A percentile compares a stretch with the other conserved stretches of the same genome.
Evolutionary conservation across 2,888 invertebrate genomes (phyloP).

Genomic region (Drosophila niveifrons): DNA sequence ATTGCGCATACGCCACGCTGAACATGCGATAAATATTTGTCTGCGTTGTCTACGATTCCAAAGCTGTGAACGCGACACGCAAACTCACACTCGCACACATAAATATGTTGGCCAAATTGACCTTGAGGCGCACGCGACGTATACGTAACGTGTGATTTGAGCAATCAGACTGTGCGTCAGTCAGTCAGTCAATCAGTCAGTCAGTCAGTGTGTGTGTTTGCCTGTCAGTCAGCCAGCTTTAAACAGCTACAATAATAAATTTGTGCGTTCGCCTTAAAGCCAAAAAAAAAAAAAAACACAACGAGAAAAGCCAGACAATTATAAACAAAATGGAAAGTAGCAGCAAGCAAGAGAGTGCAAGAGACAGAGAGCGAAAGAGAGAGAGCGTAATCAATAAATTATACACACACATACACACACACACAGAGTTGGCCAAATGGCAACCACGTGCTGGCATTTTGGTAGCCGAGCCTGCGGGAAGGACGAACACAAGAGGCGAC

Average conservation of each 20-base stretch:
- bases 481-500: conserved; percentile 32
- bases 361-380: conserved; percentile 5
- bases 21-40: conserved; percentile 44
- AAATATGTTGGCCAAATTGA: conserved; percentile 26
- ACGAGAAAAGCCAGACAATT: conserved; percentile 49
- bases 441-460: conserved; percentile 68
- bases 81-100: neutral
- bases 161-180: conserved; percentile 22
- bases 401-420: conserved; percentile 22
- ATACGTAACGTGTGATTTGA: conserved; percentile 44
- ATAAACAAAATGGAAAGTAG: conserved; percentile 52
- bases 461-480: conserved; percentile 44
- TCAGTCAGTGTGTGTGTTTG: conserved; percentile 1
- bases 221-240: conserved; percentile 16
- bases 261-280: conserved; percentile 38
- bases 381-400: conserved; percentile 70
- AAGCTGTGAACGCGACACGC: conserved; percentile 20
- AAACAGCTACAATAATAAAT: conserved; percentile 6
- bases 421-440: conserved; percentile 30
- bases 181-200: conserved; percentile 17
- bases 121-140: conserved; percentile 58
- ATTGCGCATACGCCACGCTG: conserved; percentile 46
- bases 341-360: conserved; percentile 7
- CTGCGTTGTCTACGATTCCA: conserved; percentile 29
- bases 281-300: conserved; percentile 19